Percentiles rank a stretch among this genome's conserved stretches.
These are phyloP conservation scores for Asobara japonica DNA, from an alignment of 1,140 invertebrate genomes.

Conservation along the genomic window DNA sequence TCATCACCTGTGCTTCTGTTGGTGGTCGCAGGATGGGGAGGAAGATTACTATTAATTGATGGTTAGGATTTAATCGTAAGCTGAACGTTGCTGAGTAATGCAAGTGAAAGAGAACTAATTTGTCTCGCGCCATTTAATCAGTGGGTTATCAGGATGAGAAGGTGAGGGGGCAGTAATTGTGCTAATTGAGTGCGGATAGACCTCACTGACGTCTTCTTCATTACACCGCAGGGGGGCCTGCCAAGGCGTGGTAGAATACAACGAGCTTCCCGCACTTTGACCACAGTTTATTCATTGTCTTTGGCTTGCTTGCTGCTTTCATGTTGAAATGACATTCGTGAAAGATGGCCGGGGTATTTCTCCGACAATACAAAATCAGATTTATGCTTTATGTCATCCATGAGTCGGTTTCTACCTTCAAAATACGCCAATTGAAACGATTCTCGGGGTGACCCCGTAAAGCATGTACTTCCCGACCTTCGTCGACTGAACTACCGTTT, in stretches of 20 bases:
- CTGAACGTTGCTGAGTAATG: neutral
- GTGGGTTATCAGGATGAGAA: conserved; percentile 1
- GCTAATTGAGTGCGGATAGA: conserved; percentile 46
- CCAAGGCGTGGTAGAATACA: neutral
- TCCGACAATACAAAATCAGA: no score
- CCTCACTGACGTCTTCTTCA: conserved; percentile 43
- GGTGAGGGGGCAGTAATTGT: conserved; percentile 34
- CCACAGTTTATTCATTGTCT: conserved; percentile 1
- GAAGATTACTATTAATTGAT: neutral
- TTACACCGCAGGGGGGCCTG: conserved; percentile 35
- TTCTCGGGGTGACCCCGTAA: no score
- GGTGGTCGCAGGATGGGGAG: no score
- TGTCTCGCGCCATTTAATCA: neutral
- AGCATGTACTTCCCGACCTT: no score
- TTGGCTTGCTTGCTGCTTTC: neutral
- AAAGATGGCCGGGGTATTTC: no score
- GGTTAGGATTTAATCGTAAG: neutral
- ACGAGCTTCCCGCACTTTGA: neutral
- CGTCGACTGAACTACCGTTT: no score
- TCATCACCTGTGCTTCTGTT: no score
- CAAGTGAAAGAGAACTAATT: neutral
- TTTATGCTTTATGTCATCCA: no score
- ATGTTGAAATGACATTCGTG: neutral
- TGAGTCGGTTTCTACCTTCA: no score
- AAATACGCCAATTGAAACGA: no score